These are phyloP conservation scores for Helicoverpa armigera DNA, from an alignment of 1,140 invertebrate species.

Conservation along the genomic window DNA sequence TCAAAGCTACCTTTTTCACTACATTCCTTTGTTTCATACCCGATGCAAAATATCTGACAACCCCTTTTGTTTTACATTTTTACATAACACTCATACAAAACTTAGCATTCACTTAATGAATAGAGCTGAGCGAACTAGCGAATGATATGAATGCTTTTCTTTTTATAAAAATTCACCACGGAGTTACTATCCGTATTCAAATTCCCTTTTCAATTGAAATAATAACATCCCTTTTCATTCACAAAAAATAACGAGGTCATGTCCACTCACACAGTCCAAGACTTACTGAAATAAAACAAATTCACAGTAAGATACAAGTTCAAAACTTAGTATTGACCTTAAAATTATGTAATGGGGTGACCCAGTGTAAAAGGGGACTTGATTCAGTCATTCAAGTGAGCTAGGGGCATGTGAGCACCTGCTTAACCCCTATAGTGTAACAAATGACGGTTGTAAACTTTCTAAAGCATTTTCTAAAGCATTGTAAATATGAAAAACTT, in stretches of 20 bases:
- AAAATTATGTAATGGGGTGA: slow-evolving; percentile 3
- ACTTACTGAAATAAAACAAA: neutral
- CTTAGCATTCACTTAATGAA: slow-evolving; percentile 30
- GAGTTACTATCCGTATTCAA: neutral
- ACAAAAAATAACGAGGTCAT: neutral
- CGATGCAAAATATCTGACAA: neutral
- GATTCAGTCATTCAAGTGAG: neutral
- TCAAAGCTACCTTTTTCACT: neutral
- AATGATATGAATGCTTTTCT: slow-evolving; percentile 9
- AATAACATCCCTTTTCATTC: neutral
- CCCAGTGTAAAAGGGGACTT: neutral
- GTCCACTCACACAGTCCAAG: neutral
- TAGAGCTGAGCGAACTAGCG: neutral
- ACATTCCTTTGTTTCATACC: neutral
- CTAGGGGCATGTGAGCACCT: neutral
- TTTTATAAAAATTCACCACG: neutral
- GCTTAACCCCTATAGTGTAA: neutral
- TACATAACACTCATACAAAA: neutral
- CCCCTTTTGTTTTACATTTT: neutral
- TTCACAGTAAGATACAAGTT: neutral
- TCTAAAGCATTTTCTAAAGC: neutral
- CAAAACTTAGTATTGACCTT: neutral
- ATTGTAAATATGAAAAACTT: neutral
- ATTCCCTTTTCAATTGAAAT: slow-evolving; percentile 4
- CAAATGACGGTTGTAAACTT: neutral